phyloP scores from a whole-genome alignment of 1,140 invertebrate species.

The Drosophila melanogaster region DNA sequence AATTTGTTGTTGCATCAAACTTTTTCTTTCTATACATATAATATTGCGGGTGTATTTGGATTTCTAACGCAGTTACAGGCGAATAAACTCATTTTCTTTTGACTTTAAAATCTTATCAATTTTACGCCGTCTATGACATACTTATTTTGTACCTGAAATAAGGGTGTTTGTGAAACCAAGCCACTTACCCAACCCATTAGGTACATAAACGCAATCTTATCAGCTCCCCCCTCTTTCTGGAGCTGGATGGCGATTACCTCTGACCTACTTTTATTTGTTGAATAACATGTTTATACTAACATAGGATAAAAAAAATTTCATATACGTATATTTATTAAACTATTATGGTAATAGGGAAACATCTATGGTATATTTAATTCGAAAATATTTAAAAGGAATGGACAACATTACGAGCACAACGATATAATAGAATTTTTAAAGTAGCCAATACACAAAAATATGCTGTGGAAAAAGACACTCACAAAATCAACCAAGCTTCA shows the following conservation, averaged over 20 bases:
- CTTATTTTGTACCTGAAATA: conserved; percentile 21
- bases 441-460: no score
- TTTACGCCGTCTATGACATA: conserved; percentile 28
- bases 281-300: neutral
- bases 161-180: conserved; percentile 10
- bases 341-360: no score
- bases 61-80: conserved; percentile 52
- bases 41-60: neutral
- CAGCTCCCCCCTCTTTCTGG: conserved; percentile 28
- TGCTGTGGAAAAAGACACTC: no score
- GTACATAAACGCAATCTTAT: conserved; percentile 44
- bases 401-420: no score
- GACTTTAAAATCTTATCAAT: conserved; percentile 66
- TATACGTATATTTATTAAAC: no score
- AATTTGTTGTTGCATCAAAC: no score
- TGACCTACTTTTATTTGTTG: conserved; percentile 8
- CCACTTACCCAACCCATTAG: conserved; percentile 32
- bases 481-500: no score
- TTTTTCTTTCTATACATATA: no score
- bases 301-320: no score
- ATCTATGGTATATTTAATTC: no score
- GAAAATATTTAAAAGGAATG: no score
- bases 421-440: no score
- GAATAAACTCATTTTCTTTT: conserved; percentile 26
- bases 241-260: conserved; percentile 5